Conservation (phyloP, 2,888 invertebrate genomes). For the Drosophila nigritarsus region DNA sequence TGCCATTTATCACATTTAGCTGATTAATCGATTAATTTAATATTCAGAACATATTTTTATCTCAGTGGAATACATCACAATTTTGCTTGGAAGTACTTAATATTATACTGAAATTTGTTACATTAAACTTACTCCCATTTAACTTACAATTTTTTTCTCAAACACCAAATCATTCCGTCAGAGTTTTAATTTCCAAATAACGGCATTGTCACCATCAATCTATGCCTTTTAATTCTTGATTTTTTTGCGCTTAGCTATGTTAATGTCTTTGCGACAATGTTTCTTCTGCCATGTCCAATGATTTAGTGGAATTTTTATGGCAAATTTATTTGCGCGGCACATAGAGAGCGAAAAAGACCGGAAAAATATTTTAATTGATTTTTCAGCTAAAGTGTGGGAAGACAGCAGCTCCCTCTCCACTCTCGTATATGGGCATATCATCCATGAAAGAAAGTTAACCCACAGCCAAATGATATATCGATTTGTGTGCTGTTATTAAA, state of each 20-base stretch:
- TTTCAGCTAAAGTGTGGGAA: conserved; percentile 76
- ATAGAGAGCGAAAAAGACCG: conserved; percentile 30
- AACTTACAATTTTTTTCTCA: not conserved
- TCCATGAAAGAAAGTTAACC: conserved; percentile 70
- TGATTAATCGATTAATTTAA: conserved; percentile 71
- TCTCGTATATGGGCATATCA: not conserved
- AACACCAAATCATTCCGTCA: conserved; percentile 16
- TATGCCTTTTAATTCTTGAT: conserved; percentile 29
- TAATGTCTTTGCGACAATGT: conserved; percentile 70
- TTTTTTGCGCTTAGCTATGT: conserved; percentile 54
- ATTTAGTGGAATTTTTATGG: conserved; percentile 79
- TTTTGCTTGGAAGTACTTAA: not conserved
- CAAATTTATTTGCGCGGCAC: conserved; percentile 69
- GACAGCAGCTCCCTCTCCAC: conserved; percentile 34
- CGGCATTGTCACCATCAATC: conserved; percentile 48
- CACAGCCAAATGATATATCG: conserved; percentile 75
- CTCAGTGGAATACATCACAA: not conserved
- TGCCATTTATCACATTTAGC: conserved; percentile 84
- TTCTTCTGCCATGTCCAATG: conserved; percentile 59
- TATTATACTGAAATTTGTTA: not conserved
- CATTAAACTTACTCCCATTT: not conserved
- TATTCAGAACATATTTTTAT: conserved; percentile 26
- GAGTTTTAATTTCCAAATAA: conserved; percentile 20
- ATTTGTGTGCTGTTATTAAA: conserved; percentile 79
- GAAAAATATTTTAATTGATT: conserved; percentile 79